phyloP scores from a whole-genome alignment of 2,113 vertebrate genomes.

The Amphilophus citrinellus region DNA sequence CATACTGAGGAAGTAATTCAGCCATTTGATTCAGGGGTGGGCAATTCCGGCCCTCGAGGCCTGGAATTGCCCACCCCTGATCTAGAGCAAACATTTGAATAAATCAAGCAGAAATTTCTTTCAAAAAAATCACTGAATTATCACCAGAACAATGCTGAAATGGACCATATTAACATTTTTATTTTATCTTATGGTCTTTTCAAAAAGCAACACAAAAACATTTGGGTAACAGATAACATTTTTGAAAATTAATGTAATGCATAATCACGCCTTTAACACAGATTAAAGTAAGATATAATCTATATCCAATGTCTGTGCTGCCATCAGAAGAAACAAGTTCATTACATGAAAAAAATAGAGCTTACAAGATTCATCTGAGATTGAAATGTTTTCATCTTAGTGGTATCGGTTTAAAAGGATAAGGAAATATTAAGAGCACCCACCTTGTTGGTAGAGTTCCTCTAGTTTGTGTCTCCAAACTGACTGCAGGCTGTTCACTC shows the following conservation, averaged over 20 bases:
- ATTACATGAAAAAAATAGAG: not conserved
- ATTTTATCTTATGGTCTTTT: not conserved
- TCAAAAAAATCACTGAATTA: too few relatives aligned
- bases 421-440: not conserved
- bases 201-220: not conserved
- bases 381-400: not conserved
- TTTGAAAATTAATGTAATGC: not conserved
- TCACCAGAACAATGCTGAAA: too few relatives aligned
- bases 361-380: accelerated
- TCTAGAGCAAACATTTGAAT: too few relatives aligned
- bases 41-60: too few relatives aligned
- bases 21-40: too few relatives aligned
- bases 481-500: too few relatives aligned
- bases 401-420: not conserved
- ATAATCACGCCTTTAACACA: not conserved
- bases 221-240: not conserved
- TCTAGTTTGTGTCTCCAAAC: not conserved
- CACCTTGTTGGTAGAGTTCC: not conserved
- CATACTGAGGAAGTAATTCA: too few relatives aligned
- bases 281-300: accelerated
- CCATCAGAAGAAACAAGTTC: not conserved
- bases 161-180: too few relatives aligned
- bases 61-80: too few relatives aligned
- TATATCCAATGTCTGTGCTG: not conserved
- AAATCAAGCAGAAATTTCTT: too few relatives aligned